Evolutionary conservation across 2,797 vertebrate species (phyloP).

Genomic region (Mico argentatus): DNA sequence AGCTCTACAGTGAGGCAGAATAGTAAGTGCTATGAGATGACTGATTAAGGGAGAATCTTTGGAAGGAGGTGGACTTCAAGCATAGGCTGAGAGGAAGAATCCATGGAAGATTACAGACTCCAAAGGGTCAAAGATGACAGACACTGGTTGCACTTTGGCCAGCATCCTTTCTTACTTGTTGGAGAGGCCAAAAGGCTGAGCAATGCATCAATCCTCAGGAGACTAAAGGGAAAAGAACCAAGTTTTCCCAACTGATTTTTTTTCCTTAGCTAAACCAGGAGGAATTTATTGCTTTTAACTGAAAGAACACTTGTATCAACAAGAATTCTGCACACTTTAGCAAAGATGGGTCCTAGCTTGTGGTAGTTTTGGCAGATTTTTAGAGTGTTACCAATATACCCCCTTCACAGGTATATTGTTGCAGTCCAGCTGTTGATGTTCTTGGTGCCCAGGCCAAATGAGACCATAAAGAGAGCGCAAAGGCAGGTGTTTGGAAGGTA

Average conservation of each 20-base stretch:
- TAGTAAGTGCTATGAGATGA: neutral
- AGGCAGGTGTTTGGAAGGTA: neutral
- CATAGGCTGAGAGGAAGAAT: neutral
- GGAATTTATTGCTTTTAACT: slow-evolving; percentile 65
- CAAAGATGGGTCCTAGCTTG: slow-evolving; percentile 52
- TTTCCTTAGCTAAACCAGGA: slow-evolving; percentile 39
- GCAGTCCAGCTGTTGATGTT: neutral
- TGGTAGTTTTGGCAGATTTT: slow-evolving; percentile 29
- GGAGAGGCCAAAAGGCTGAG: slow-evolving; percentile 10
- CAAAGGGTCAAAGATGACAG: neutral
- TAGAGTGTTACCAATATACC: slow-evolving; percentile 25
- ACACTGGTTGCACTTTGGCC: neutral
- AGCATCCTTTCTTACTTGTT: slow-evolving; percentile 38
- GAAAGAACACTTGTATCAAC: slow-evolving; percentile 57
- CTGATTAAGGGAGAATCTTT: neutral
- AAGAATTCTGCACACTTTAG: slow-evolving; percentile 62
- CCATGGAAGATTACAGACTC: neutral
- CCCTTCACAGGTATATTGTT: neutral
- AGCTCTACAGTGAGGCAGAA: neutral
- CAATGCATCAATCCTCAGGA: slow-evolving; percentile 27
- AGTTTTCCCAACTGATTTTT: neutral
- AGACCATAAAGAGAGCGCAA: neutral
- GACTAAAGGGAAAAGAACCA: slow-evolving; percentile 43
- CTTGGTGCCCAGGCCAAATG: neutral
- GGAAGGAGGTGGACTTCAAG: neutral